Percentiles rank a stretch among this genome's conserved stretches.
These are phyloP conservation scores for Proterorhinus semilunaris DNA, from an alignment of 2,113 vertebrate genomes.

Conservation along the genomic window DNA sequence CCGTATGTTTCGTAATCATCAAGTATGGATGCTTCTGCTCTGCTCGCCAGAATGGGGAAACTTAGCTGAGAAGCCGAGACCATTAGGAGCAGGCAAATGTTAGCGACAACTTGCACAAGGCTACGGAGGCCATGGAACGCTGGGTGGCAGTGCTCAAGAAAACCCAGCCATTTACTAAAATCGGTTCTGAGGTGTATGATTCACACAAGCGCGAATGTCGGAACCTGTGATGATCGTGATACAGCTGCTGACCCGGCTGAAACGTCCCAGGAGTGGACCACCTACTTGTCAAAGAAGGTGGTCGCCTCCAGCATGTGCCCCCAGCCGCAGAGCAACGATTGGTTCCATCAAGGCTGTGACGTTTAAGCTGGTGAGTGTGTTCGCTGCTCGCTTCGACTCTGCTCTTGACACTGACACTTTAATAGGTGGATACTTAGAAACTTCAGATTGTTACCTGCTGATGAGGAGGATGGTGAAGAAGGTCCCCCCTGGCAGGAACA, in stretches of 20 bases:
- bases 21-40: not conserved
- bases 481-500: constrained; percentile 53
- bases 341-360: no score
- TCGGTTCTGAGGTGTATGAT: not conserved
- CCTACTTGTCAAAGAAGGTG: not conserved
- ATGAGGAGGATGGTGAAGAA: constrained; percentile 68
- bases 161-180: not conserved
- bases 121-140: not conserved
- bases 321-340: not conserved
- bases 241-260: not conserved
- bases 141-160: not conserved
- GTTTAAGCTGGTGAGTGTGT: no score
- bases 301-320: not conserved
- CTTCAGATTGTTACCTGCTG: constrained; percentile 69
- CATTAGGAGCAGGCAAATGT: not conserved
- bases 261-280: not conserved
- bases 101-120: not conserved
- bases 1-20: not conserved
- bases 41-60: not conserved
- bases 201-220: not conserved
- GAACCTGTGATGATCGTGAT: not conserved
- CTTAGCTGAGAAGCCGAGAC: not conserved
- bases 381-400: no score
- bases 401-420: no score
- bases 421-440: no score